Percentiles rank a stretch among this genome's conserved stretches.
These are phyloP conservation scores for Microctonus hyperodae DNA, from an alignment of 2,888 invertebrate genomes.

Conservation along the genomic window DNA sequence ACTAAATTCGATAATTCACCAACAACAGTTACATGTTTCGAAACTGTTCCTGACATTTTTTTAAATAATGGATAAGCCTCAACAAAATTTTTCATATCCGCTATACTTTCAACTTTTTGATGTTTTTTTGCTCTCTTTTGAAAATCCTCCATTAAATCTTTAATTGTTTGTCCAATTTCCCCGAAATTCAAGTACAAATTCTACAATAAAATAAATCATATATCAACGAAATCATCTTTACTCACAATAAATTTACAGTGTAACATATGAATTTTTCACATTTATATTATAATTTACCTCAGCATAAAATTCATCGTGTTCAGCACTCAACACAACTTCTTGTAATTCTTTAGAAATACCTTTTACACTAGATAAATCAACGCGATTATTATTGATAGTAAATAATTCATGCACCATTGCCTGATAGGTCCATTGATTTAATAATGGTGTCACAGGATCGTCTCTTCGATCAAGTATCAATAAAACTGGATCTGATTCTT, in stretches of 20 bases:
- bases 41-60: conserved; percentile 94
- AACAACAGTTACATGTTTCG: conserved; percentile 97
- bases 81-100: conserved; percentile 98
- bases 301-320: conserved; percentile 97
- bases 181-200: conserved; percentile 97
- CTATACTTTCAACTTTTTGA: conserved; percentile 96
- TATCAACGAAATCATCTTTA: neutral
- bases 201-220: conserved; percentile 63
- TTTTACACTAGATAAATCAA: conserved; percentile 84
- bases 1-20: conserved; percentile 92
- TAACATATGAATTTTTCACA: too few relatives aligned
- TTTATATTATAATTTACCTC: too few relatives aligned
- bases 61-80: conserved; percentile 99
- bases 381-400: conserved; percentile 79
- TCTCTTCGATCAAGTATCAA: conserved; percentile 91
- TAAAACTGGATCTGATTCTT: conserved; percentile 78
- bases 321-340: conserved; percentile 92
- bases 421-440: conserved; percentile 99
- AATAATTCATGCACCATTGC: conserved; percentile 99
- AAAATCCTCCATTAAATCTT: conserved; percentile 96
- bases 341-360: conserved; percentile 87
- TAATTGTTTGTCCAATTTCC: conserved; percentile 97
- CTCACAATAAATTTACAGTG: too few relatives aligned
- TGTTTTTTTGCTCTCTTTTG: conserved; percentile 95
- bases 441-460: conserved; percentile 94